Conservation (phyloP, 2,888 invertebrate genomes). For the Myopa tessellatipennis region DNA sequence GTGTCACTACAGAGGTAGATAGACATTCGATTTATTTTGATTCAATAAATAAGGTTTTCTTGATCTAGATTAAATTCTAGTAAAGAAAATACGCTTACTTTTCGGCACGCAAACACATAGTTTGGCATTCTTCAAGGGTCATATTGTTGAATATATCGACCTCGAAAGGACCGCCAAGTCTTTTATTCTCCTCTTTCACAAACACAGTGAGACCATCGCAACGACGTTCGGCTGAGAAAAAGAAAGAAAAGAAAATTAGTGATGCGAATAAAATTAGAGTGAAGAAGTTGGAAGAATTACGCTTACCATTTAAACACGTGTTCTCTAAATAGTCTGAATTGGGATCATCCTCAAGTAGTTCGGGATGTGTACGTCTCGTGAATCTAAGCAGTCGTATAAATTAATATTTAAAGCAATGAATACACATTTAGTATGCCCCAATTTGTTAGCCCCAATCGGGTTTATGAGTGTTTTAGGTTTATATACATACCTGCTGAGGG, state of each 20-base stretch:
- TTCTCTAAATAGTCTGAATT: constrained; percentile 92
- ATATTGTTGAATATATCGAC: constrained; percentile 88
- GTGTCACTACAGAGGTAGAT: too few species aligned
- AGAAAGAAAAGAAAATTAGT: not conserved
- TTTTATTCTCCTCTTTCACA: constrained; percentile 89
- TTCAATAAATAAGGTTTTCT: too few species aligned
- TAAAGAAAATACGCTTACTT: constrained; percentile 71
- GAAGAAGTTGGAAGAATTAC: not conserved
- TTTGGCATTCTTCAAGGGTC: constrained; percentile 88
- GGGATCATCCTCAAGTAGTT: constrained; percentile 84
- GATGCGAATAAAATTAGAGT: not conserved
- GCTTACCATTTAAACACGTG: constrained; percentile 85
- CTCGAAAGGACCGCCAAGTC: constrained; percentile 88
- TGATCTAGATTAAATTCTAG: too few species aligned
- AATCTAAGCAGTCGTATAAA: too few species aligned
- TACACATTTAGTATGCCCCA: not conserved
- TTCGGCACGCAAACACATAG: constrained; percentile 86
- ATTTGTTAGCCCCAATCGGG: too few species aligned
- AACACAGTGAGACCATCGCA: constrained; percentile 89
- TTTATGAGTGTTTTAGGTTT: not conserved
- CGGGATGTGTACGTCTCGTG: constrained; percentile 87
- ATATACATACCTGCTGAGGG: constrained; percentile 72
- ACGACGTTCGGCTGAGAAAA: constrained; percentile 78
- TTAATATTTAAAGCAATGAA: too few species aligned
- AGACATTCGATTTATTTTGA: too few species aligned